A percentile compares a stretch with the other conserved stretches of the same genome.
Evolutionary conservation across 2,888 invertebrate species (phyloP).

Genomic region (Campopleginae sp.): DNA sequence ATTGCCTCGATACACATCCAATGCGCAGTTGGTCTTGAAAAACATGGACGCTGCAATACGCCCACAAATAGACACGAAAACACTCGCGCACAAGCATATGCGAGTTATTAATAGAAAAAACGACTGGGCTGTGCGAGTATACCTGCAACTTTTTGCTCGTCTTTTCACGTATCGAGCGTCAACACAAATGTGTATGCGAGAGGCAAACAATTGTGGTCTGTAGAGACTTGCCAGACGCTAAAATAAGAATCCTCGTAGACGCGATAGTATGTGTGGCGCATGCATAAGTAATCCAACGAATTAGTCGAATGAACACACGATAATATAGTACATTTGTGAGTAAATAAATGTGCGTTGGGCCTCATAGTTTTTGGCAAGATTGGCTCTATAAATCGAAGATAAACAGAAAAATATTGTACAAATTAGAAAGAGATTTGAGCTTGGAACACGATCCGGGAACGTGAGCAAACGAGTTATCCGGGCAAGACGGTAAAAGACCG

Average conservation of each 20-base stretch:
- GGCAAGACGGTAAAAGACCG: not conserved
- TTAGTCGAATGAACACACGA: not conserved
- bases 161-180: conserved; percentile 8
- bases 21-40: conserved; percentile 13
- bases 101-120: conserved; percentile 9
- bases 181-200: conserved; percentile 6
- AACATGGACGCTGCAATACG: conserved; percentile 8
- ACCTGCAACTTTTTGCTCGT: conserved; percentile 8
- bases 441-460: not conserved
- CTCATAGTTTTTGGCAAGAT: not conserved
- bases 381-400: not conserved
- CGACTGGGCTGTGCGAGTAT: not conserved
- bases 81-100: not conserved
- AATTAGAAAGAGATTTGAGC: not conserved
- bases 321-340: too few relatives aligned
- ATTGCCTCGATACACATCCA: not conserved
- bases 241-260: conserved; percentile 16
- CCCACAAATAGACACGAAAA: not conserved
- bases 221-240: conserved; percentile 13
- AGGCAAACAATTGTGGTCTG: conserved; percentile 1
- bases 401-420: not conserved
- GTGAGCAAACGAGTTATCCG: not conserved
- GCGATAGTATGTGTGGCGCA: not conserved
- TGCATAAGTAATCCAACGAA: conserved; percentile 13
- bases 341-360: not conserved